Evolutionary conservation across 1,140 invertebrate species (phyloP).

Genomic region (Globodera rostochiensis): DNA sequence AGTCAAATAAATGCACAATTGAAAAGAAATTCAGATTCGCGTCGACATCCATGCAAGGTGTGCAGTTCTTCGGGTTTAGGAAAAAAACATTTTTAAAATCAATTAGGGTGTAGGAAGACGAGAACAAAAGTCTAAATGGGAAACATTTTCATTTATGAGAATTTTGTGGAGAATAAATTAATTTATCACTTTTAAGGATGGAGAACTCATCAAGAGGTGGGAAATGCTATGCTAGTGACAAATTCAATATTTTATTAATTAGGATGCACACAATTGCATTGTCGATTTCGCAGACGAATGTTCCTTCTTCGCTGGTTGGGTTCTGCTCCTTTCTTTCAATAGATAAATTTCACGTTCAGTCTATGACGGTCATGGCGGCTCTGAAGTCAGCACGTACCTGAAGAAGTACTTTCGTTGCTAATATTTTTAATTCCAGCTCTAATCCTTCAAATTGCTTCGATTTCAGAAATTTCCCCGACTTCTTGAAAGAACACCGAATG

Average conservation of each 20-base stretch:
- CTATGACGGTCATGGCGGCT: conserved; percentile 34
- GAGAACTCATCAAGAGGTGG: conserved; percentile 21
- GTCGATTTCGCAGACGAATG: conserved; percentile 8
- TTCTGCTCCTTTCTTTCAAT: background rate
- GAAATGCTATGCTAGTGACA: too few species aligned
- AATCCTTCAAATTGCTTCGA: background rate
- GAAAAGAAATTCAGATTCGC: background rate
- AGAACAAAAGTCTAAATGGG: too few species aligned
- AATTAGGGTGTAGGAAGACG: too few species aligned
- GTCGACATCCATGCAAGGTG: conserved; percentile 27
- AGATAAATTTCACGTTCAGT: background rate
- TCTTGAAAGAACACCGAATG: conserved; percentile 11
- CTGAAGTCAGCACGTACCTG: background rate
- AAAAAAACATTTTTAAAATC: too few species aligned
- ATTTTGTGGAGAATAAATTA: background rate
- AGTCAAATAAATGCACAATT: too few species aligned
- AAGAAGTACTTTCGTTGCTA: background rate
- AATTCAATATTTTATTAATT: background rate
- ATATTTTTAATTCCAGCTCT: too few species aligned
- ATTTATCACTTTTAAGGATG: background rate
- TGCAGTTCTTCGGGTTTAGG: too few species aligned
- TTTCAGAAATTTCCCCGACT: conserved; percentile 14
- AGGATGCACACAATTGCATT: conserved; percentile 32
- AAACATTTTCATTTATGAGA: too few species aligned
- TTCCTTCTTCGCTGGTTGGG: conserved; percentile 21